A percentile compares a stretch with the other conserved stretches of the same genome.
These are phyloP conservation scores for Halcyon leucocephala DNA, from an alignment of 2,797 vertebrate species.

Conservation along the genomic window DNA sequence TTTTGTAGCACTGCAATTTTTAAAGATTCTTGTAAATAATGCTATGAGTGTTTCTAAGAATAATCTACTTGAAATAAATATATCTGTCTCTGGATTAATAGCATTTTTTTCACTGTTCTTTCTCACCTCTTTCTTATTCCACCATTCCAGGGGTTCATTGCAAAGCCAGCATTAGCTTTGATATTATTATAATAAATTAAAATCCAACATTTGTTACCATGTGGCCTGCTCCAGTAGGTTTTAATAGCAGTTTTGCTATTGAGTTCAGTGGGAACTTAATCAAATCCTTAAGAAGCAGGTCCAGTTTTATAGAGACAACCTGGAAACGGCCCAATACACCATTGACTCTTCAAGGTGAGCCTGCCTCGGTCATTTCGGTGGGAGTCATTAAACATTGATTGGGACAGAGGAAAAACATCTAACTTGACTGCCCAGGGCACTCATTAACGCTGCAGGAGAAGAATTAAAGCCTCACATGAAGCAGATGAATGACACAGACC, in stretches of 20 bases:
- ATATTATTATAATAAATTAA: constrained; percentile 36
- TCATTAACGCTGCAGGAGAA: background rate
- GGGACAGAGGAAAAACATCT: background rate
- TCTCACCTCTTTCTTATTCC: constrained; percentile 31
- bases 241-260: constrained; percentile 5
- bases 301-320: background rate
- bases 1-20: constrained; percentile 62
- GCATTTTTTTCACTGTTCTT: constrained; percentile 4
- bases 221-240: background rate
- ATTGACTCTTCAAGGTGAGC: background rate
- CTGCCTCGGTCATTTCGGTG: background rate
- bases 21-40: constrained; percentile 71
- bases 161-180: constrained; percentile 20
- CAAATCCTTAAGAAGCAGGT: background rate
- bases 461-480: background rate
- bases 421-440: background rate
- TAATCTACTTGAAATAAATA: constrained; percentile 64
- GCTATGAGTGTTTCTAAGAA: constrained; percentile 64
- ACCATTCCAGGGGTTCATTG: background rate
- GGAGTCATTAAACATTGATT: background rate
- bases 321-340: constrained; percentile 7
- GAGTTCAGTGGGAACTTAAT: background rate
- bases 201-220: background rate
- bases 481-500: background rate
- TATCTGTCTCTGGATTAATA: constrained; percentile 50